phyloP scores from a whole-genome alignment of 2,113 vertebrate genomes.

The Philantomba maxwellii region DNA sequence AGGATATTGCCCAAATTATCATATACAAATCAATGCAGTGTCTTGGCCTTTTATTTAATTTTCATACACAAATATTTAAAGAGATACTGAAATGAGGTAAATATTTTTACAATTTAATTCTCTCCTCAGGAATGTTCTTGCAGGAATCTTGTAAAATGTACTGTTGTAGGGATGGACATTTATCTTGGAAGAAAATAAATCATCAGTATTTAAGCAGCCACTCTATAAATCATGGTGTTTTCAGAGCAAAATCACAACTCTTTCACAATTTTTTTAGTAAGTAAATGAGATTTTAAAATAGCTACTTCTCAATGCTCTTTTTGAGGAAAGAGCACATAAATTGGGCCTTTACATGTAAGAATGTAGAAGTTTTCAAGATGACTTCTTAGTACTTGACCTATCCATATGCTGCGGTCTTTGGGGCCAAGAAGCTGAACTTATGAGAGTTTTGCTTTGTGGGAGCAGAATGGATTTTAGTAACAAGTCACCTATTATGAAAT shows the following conservation, averaged over 20 bases:
- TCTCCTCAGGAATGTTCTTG: neutral
- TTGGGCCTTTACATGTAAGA: constrained; percentile 55
- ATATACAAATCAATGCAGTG: neutral
- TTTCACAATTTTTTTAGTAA: neutral
- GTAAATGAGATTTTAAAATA: constrained; percentile 8
- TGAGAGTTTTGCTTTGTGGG: constrained; percentile 5
- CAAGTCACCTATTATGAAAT: constrained; percentile 38
- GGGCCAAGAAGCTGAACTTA: neutral
- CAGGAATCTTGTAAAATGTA: neutral
- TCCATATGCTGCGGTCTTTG: rapidly evolving
- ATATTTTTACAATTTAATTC: constrained; percentile 1
- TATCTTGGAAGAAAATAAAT: neutral
- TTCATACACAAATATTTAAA: neutral
- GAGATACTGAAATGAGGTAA: neutral
- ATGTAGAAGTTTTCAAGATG: neutral
- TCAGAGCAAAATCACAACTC: neutral
- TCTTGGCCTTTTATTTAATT: constrained; percentile 18
- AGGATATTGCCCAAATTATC: neutral
- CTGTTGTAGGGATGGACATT: neutral
- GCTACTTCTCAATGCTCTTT: constrained; percentile 45
- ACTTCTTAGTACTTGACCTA: neutral
- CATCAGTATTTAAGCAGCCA: neutral
- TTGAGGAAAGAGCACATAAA: constrained; percentile 45
- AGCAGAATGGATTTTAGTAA: constrained; percentile 12
- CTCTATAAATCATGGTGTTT: neutral